A percentile compares a stretch with the other conserved stretches of the same genome.
Conservation (phyloP, 2,113 vertebrate species). For the Etia nguti region DNA sequence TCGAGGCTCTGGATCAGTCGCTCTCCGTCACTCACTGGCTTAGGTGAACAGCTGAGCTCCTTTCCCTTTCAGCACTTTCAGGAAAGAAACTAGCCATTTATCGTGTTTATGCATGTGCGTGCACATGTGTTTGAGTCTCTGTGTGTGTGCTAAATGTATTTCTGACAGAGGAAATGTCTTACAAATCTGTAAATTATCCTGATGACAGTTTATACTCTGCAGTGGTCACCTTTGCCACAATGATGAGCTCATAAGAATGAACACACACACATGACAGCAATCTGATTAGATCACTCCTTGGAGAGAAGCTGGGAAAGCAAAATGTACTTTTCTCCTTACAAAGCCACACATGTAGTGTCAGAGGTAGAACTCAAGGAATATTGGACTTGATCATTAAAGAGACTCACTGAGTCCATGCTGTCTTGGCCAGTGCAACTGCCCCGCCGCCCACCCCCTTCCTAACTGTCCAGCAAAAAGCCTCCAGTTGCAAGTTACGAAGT, state of each 20-base stretch:
- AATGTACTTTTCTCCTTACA: constrained; percentile 7
- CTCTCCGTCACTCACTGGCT: not conserved
- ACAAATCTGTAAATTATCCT: constrained; percentile 49
- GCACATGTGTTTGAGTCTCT: not conserved
- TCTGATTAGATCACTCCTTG: constrained; percentile 26
- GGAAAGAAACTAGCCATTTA: not conserved
- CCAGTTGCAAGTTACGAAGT: not conserved
- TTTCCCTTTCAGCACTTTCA: not conserved
- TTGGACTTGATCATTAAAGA: not conserved
- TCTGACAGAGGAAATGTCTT: not conserved
- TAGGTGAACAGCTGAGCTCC: not conserved
- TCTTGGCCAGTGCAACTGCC: not conserved
- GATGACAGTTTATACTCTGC: constrained; percentile 43
- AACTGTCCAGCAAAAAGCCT: not conserved
- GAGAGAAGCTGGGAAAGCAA: constrained; percentile 15
- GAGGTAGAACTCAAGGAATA: constrained; percentile 15
- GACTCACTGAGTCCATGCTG: not conserved
- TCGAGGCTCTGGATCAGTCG: not conserved
- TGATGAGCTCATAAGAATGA: constrained; percentile 32
- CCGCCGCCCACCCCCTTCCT: not conserved
- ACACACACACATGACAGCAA: not conserved
- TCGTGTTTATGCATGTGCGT: not conserved
- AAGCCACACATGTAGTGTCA: constrained; percentile 8
- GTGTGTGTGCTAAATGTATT: not conserved
- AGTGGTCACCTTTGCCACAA: constrained; percentile 33